A percentile compares a stretch with the other conserved stretches of the same genome.
Evolutionary conservation across 30 jellyfish, hydroid and myxozoan genomes (phyloP).

Genomic region (Aurelia coerulea): DNA sequence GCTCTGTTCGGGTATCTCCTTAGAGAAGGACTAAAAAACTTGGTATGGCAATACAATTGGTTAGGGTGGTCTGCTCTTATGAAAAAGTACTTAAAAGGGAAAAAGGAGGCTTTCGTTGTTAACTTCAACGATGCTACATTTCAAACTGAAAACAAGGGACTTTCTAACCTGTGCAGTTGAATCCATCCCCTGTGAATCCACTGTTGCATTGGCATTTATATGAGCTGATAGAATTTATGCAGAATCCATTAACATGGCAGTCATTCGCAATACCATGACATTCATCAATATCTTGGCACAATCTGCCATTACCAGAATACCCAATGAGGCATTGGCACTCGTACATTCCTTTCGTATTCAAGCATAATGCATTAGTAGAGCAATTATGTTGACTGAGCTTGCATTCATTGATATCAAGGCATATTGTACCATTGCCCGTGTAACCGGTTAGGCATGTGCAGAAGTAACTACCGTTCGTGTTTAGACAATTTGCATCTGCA

Average conservation of each 20-base stretch:
- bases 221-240: slow-evolving; percentile 26
- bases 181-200: slow-evolving; percentile 31
- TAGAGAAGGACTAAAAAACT: no score
- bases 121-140: background rate
- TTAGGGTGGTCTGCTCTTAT: no score
- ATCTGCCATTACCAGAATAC: slow-evolving; percentile 38
- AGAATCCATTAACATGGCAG: slow-evolving; percentile 20
- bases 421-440: slow-evolving; percentile 48
- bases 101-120: no score
- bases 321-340: slow-evolving; percentile 52
- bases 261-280: background rate
- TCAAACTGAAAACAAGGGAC: background rate
- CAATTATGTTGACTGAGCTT: no score
- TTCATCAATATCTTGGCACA: slow-evolving; percentile 39
- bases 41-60: no score
- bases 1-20: no score
- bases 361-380: no score
- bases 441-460: slow-evolving; percentile 70
- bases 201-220: background rate
- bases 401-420: no score
- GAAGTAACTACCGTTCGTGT: slow-evolving; percentile 49
- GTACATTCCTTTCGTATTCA: slow-evolving; percentile 33
- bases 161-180: slow-evolving; percentile 19
- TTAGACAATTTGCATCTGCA: slow-evolving; percentile 47
- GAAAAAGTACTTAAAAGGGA: no score